Conservation (phyloP, 2,113 vertebrate species). For the Fregetta grallaria region DNA sequence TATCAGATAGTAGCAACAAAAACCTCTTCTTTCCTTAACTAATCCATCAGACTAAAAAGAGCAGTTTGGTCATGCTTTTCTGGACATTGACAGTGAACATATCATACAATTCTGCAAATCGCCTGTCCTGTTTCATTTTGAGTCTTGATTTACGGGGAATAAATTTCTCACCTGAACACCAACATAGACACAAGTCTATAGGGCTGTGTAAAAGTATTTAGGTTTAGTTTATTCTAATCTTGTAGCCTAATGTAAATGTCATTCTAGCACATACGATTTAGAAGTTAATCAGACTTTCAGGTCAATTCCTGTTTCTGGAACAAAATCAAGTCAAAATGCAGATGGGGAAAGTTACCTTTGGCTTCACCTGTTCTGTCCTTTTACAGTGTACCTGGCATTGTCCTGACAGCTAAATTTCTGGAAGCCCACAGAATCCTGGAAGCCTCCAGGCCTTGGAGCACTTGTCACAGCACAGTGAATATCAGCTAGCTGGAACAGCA, state of each 20-base stretch:
- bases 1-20: background rate
- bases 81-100: background rate
- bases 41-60: background rate
- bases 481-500: background rate
- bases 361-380: background rate
- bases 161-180: background rate
- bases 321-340: background rate
- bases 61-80: background rate
- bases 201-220: background rate
- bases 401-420: background rate
- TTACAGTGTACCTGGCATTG: background rate
- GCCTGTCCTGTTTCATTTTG: background rate
- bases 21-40: background rate
- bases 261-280: background rate
- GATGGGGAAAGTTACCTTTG: background rate
- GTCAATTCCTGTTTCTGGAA: background rate
- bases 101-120: background rate
- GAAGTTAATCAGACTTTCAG: background rate
- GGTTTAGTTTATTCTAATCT: background rate
- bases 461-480: background rate
- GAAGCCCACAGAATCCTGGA: background rate
- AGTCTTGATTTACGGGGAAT: background rate
- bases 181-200: background rate
- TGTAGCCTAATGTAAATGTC: background rate
- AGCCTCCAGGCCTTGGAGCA: background rate